These are phyloP conservation scores for Amniataba percoides DNA, from an alignment of 2,797 vertebrate genomes.

Conservation along the genomic window DNA sequence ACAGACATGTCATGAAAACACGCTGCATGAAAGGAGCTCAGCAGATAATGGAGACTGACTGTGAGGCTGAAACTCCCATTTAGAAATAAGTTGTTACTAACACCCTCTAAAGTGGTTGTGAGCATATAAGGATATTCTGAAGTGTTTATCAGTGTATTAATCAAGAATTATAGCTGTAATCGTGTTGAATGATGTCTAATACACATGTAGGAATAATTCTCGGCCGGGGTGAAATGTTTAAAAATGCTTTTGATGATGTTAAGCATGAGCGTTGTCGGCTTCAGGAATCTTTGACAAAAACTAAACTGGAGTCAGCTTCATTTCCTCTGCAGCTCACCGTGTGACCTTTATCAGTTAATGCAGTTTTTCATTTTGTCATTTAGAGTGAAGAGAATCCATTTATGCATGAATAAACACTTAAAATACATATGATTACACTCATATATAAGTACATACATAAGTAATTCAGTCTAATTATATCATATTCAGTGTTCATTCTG, in stretches of 20 bases:
- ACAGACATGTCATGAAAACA: not conserved
- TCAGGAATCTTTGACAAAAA: not conserved
- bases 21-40: not conserved
- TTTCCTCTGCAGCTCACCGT: not conserved
- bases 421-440: not conserved
- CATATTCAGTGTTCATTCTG: not conserved
- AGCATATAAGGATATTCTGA: too few species aligned
- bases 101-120: too few species aligned
- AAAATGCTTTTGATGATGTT: not conserved
- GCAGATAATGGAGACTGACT: not conserved
- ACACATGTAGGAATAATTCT: not conserved
- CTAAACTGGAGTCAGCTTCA: not conserved
- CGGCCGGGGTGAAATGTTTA: not conserved
- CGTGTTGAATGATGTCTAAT: not conserved
- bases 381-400: not conserved
- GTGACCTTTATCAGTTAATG: not conserved
- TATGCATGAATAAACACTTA: not conserved
- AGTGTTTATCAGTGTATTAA: not conserved
- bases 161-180: not conserved
- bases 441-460: not conserved
- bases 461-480: not conserved
- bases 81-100: not conserved
- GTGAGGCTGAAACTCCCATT: not conserved
- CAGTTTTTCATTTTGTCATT: not conserved
- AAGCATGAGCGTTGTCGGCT: not conserved